Conservation (phyloP, 2,888 invertebrate species). For the Noctua janthina region DNA sequence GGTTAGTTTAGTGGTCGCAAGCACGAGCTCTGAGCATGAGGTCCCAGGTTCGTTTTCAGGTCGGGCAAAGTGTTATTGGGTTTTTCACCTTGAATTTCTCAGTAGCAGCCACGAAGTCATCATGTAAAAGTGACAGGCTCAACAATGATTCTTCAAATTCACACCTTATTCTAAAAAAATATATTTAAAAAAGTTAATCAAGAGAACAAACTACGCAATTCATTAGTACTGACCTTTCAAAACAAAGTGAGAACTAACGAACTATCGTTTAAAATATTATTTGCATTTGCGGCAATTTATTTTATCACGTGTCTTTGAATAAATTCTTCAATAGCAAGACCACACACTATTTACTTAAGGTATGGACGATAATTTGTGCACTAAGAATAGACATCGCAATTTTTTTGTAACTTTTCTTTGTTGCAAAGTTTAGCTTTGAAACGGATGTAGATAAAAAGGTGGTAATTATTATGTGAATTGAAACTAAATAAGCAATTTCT, state of each 20-base stretch:
- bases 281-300: slow-evolving; percentile 42
- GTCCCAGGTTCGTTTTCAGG: too few species aligned
- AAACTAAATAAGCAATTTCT: not conserved
- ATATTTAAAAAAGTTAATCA: not conserved
- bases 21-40: too few species aligned
- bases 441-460: slow-evolving; percentile 14
- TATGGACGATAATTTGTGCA: slow-evolving; percentile 13
- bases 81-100: not conserved
- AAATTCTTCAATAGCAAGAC: slow-evolving; percentile 41
- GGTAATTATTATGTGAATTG: slow-evolving; percentile 28
- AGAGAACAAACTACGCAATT: slow-evolving; percentile 6
- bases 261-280: slow-evolving; percentile 35
- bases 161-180: not conserved
- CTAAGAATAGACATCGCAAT: not conserved
- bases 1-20: too few species aligned
- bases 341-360: slow-evolving; percentile 56
- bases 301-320: slow-evolving; percentile 28
- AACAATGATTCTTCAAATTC: not conserved
- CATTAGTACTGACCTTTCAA: slow-evolving; percentile 12
- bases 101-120: not conserved
- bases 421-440: not conserved
- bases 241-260: slow-evolving; percentile 37
- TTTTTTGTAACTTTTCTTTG: not conserved
- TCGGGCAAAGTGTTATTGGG: too few species aligned
- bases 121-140: not conserved